Evolutionary conservation across 1,140 invertebrate species (phyloP).

Genomic region (Zaprionus inermis): DNA sequence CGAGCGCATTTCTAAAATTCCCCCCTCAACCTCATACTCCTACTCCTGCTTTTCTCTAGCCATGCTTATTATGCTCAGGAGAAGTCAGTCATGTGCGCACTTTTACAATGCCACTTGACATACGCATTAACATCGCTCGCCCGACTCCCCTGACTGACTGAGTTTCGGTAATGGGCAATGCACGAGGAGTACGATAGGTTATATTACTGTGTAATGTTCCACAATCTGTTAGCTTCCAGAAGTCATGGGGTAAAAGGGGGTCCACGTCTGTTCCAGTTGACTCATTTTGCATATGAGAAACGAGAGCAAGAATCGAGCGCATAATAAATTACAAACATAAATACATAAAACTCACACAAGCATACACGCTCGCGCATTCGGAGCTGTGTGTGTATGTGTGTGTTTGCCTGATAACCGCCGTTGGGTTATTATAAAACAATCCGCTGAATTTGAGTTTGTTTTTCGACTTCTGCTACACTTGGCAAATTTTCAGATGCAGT

Average conservation of each 20-base stretch:
- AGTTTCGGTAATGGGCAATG: constrained; percentile 26
- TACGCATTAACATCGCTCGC: constrained; percentile 38
- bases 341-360: constrained; percentile 10
- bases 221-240: background rate
- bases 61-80: constrained; percentile 21
- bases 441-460: constrained; percentile 60
- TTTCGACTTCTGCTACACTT: constrained; percentile 66
- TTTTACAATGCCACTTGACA: constrained; percentile 68
- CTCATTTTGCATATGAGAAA: constrained; percentile 26
- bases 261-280: constrained; percentile 3
- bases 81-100: constrained; percentile 64
- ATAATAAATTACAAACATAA: constrained; percentile 36
- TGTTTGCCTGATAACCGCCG: constrained; percentile 41
- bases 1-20: constrained; percentile 50
- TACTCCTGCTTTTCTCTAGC: background rate
- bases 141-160: constrained; percentile 13
- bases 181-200: constrained; percentile 34
- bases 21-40: background rate
- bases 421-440: constrained; percentile 66
- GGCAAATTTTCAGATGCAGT: constrained; percentile 41
- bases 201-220: constrained; percentile 9
- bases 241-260: background rate
- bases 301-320: constrained; percentile 24
- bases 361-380: background rate
- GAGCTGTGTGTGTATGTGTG: constrained; percentile 35